Evolutionary conservation across 2,113 vertebrate genomes (phyloP).

Genomic region (Brachyhypopomus gauderio): DNA sequence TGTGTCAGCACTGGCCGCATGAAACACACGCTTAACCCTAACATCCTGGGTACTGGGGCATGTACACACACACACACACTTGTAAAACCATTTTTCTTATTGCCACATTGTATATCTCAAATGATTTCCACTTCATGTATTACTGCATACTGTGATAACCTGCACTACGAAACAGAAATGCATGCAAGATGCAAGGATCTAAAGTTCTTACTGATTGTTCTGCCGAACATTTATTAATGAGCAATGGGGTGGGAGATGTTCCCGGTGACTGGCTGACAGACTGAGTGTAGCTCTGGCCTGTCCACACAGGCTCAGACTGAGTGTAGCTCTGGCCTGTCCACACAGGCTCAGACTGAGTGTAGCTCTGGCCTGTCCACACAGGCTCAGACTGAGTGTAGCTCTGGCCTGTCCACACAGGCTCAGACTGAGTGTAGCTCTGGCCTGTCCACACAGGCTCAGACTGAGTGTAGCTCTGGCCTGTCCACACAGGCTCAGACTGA

Average conservation of each 20-base stretch:
- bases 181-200: no score
- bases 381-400: conserved; percentile 37
- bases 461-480: conserved; percentile 31
- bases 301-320: conserved; percentile 42
- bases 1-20: conserved; percentile 21
- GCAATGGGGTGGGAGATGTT: conserved; percentile 13
- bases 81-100: background rate
- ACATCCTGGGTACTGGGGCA: conserved; percentile 27
- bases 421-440: conserved; percentile 37
- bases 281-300: conserved; percentile 40
- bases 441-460: conserved; percentile 48
- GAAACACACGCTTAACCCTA: conserved; percentile 17
- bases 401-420: conserved; percentile 52
- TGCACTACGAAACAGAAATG: no score
- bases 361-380: conserved; percentile 55
- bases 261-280: conserved; percentile 10
- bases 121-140: no score
- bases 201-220: no score
- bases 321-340: conserved; percentile 54
- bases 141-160: no score
- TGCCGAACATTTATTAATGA: background rate
- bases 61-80: background rate
- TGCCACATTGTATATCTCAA: no score
- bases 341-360: conserved; percentile 42
- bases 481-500: no score